Evolutionary conservation across 2,888 invertebrate species (phyloP).

Genomic region (Nyleta sp.): DNA sequence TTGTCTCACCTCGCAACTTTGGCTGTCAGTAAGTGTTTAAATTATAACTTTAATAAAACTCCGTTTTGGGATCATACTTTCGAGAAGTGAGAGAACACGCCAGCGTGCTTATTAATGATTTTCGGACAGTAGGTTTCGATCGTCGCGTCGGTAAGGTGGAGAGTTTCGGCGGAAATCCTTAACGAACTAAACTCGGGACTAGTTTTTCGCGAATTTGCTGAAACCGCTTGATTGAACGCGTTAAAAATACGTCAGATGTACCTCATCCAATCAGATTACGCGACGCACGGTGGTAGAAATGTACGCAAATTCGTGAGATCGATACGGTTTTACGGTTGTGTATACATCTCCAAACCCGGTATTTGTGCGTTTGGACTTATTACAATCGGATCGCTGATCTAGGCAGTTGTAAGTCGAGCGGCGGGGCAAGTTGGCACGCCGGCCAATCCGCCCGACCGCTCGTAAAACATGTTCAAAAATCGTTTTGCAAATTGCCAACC

Average conservation of each 20-base stretch:
- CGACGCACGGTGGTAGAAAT: slow-evolving; percentile 52
- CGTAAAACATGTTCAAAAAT: slow-evolving; percentile 44
- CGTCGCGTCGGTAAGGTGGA: slow-evolving; percentile 10
- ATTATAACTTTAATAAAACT: slow-evolving; percentile 1
- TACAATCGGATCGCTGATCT: slow-evolving; percentile 75
- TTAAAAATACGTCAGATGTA: slow-evolving; percentile 33
- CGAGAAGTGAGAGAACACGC: neutral
- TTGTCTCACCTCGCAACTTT: slow-evolving; percentile 5
- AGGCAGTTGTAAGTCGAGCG: slow-evolving; percentile 74
- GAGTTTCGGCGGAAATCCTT: neutral
- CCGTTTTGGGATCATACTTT: slow-evolving; percentile 1
- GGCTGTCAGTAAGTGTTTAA: slow-evolving; percentile 4
- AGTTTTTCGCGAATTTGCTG: slow-evolving; percentile 15
- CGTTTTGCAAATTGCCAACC: slow-evolving; percentile 13
- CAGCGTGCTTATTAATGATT: neutral
- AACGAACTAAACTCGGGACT: slow-evolving; percentile 30
- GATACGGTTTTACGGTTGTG: slow-evolving; percentile 57
- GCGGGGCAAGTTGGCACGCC: slow-evolving; percentile 23
- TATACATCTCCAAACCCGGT: slow-evolving; percentile 76
- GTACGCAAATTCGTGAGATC: slow-evolving; percentile 45
- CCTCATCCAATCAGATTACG: slow-evolving; percentile 28
- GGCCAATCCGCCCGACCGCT: neutral
- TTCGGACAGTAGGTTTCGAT: neutral
- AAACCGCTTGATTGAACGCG: slow-evolving; percentile 30
- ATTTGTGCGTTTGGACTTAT: slow-evolving; percentile 82